Conservation (phyloP, 2,797 vertebrate genomes). For the Sus cebifrons region DNA sequence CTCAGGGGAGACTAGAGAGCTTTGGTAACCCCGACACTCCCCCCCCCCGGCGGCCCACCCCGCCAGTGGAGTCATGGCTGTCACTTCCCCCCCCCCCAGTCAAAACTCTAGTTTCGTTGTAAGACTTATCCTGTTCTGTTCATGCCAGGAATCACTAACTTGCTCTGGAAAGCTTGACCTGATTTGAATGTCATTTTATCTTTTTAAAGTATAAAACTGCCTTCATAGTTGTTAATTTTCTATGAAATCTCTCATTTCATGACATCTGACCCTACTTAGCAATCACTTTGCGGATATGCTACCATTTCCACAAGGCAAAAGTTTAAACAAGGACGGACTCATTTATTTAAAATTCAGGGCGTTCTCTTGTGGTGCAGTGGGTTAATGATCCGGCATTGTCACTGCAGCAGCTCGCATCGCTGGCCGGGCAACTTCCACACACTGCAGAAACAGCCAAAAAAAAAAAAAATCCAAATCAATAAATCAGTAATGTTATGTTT, state of each 20-base stretch:
- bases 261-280: rapidly evolving
- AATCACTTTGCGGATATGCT: rapidly evolving
- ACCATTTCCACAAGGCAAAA: neutral
- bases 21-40: rapidly evolving
- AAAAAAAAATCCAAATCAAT: neutral
- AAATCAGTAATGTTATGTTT: neutral
- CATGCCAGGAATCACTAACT: rapidly evolving
- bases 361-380: too few species aligned
- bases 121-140: neutral
- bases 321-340: neutral
- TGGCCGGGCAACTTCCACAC: too few species aligned
- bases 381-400: too few species aligned
- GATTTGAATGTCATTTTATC: too few species aligned
- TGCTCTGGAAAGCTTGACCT: neutral
- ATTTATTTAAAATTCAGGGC: neutral
- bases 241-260: rapidly evolving
- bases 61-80: rapidly evolving
- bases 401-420: too few species aligned
- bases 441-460: too few species aligned
- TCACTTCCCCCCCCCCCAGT: neutral
- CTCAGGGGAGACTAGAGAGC: neutral
- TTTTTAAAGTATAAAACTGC: neutral
- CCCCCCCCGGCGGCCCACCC: too few species aligned
- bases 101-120: too few species aligned
- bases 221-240: neutral